These are phyloP conservation scores for Craseonycteris thonglongyai DNA, from an alignment of 2,113 vertebrate species.

Conservation along the genomic window DNA sequence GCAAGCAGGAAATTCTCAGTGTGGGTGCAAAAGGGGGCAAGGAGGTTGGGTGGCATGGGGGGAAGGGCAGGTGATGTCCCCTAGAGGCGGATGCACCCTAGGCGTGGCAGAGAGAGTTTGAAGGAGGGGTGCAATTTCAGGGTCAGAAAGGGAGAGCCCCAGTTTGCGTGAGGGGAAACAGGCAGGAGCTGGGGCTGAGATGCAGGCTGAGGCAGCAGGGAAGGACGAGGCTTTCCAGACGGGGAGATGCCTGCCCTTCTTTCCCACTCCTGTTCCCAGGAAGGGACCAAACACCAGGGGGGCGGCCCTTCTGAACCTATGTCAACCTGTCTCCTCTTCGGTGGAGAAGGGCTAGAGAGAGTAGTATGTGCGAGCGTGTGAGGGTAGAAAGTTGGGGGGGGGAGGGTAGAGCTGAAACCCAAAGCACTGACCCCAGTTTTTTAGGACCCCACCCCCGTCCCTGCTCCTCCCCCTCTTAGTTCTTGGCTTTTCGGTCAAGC, in stretches of 20 bases:
- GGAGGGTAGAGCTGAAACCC: neutral
- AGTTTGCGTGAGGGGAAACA: neutral
- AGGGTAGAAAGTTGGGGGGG: conserved; percentile 32
- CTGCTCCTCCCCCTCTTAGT: conserved; percentile 2
- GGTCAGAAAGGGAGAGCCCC: conserved; percentile 27
- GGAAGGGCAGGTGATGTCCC: conserved; percentile 42
- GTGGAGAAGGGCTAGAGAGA: neutral
- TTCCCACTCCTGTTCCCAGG: neutral
- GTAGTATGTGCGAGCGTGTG: neutral
- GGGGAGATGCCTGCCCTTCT: neutral
- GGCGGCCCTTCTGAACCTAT: neutral
- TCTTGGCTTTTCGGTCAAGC: conserved; percentile 53
- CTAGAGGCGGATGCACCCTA: neutral
- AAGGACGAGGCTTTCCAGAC: conserved; percentile 27
- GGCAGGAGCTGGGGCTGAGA: conserved; percentile 18
- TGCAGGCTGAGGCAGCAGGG: neutral
- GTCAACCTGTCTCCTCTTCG: neutral
- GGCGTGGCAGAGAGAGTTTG: neutral
- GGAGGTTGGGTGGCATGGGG: neutral
- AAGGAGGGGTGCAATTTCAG: conserved; percentile 53
- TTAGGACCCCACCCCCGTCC: neutral
- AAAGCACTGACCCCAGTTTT: neutral
- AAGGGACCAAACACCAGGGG: conserved; percentile 37
- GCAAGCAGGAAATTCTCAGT: neutral
- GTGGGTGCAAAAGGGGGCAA: conserved; percentile 12